Percentiles rank a stretch among this genome's conserved stretches.
phyloP scores from a whole-genome alignment of 2,113 vertebrate genomes.

The Embiotoca jacksoni region DNA sequence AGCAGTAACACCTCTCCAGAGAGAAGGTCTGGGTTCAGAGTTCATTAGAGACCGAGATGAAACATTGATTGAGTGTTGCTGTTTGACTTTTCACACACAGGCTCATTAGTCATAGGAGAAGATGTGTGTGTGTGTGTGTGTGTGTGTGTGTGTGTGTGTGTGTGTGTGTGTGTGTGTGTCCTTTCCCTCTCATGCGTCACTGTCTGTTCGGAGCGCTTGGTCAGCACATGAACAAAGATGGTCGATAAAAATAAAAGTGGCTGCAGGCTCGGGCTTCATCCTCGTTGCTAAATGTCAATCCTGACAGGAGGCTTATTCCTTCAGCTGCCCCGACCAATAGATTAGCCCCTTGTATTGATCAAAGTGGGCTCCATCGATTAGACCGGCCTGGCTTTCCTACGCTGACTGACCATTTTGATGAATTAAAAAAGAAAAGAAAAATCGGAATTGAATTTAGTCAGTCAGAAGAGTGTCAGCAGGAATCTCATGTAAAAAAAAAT shows the following conservation, averaged over 20 bases:
- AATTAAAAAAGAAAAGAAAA: constrained; percentile 11
- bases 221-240: constrained; percentile 36
- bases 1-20: constrained; percentile 15
- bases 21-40: constrained; percentile 16
- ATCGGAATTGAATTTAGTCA: constrained; percentile 5
- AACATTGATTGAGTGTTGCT: constrained; percentile 43
- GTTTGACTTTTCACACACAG: constrained; percentile 33
- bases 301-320: constrained; percentile 24
- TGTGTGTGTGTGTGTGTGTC: constrained; percentile 1
- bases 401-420: background rate
- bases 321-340: constrained; percentile 20
- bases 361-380: constrained; percentile 44
- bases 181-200: constrained; percentile 26
- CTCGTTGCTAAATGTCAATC: constrained; percentile 40
- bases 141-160: constrained; percentile 15
- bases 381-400: background rate
- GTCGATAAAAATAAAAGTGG: constrained; percentile 56
- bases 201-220: constrained; percentile 19
- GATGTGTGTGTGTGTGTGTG: background rate
- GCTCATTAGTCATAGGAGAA: constrained; percentile 29
- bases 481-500: no score
- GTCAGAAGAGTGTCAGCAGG: no score
- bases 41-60: constrained; percentile 33
- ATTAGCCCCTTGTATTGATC: constrained; percentile 59
- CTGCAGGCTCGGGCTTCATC: background rate